Evolutionary conservation across 2,113 vertebrate species (phyloP), one percentile per base, ranked within the genome.

Genomic region (Eira barbara): DNA sequence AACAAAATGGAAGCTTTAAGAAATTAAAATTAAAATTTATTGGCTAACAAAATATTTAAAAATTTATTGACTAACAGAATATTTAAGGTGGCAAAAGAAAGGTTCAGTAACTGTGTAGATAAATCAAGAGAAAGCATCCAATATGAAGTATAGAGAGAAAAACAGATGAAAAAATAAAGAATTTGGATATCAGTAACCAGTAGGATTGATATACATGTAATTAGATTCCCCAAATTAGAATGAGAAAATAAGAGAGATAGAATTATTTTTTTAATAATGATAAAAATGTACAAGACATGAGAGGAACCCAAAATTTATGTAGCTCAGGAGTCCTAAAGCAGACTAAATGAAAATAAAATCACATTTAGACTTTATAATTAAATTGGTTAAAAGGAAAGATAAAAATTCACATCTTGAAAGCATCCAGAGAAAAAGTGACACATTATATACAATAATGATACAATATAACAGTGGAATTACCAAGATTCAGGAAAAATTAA

Each of bases 21-120:
- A 78, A 88, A 57, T 95, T 90, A 49, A 78, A 42, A 42, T 69
- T 45, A 92, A 67, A 84, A 79, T 85, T 6, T 87, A 55, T 25
- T 89, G 36, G 25, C 49, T 52, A 52, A 52, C 49, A 52, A 52
- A 52, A 52, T 17, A 52, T 52, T 52, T 52, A 17, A 52, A 52
- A 52, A 52, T 52, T 52, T 52, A 52, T 52, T 52, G 15, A 55
- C 17, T 55, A 55, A 55, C 5, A 55, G 52, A 55, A 55, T 11
- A 83, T 49, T 87, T 42, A 95, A 55, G 10, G 57, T 63, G 14
- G 6, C 31, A 61, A 34, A 85, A 36, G 14, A 86, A 93, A 69
- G 3, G 0, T 18, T 89, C 3, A 59, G 1, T 34, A 18, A 45
- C 4, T 4, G n/a, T 27, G 0, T 29, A 65, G 34, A 61, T n/a